Percentiles rank a stretch among this genome's conserved stretches.
phyloP scores from a whole-genome alignment of 2,888 invertebrate genomes.

The Sussaba pulchella region DNA sequence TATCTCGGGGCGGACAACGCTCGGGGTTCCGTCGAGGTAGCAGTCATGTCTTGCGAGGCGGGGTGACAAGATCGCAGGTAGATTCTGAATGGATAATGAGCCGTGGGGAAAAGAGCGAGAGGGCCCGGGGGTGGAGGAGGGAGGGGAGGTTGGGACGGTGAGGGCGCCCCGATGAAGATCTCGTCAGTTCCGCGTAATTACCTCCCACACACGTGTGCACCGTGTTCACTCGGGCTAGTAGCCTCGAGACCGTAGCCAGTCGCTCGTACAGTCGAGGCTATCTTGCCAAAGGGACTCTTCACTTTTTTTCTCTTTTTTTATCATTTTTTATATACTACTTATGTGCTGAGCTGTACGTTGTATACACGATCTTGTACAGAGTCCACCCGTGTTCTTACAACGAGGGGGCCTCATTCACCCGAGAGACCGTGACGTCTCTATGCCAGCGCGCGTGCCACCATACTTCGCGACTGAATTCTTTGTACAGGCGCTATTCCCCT shows the following conservation, averaged over 20 bases:
- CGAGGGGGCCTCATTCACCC: constrained; percentile 59
- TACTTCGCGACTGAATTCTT: constrained; percentile 25
- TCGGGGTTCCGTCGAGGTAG: constrained; percentile 50
- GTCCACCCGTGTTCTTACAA: constrained; percentile 63
- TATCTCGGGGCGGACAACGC: constrained; percentile 61
- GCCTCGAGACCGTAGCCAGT: constrained; percentile 42
- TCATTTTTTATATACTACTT: constrained; percentile 41
- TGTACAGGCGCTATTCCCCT: constrained; percentile 39
- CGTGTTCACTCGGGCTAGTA: constrained; percentile 33
- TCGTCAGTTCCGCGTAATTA: constrained; percentile 80
- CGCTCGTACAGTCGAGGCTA: constrained; percentile 41
- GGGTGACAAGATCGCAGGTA: constrained; percentile 76
- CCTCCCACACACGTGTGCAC: constrained; percentile 72
- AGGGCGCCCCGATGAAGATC: constrained; percentile 75
- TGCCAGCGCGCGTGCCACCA: constrained; percentile 58
- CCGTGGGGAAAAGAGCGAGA: constrained; percentile 43
- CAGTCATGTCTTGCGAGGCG: constrained; percentile 67
- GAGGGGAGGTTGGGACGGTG: not conserved
- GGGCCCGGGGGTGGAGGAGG: not conserved
- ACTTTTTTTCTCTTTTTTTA: constrained; percentile 37
- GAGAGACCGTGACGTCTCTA: constrained; percentile 64
- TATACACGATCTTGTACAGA: constrained; percentile 57
- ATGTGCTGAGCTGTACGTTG: constrained; percentile 54
- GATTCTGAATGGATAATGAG: constrained; percentile 78
- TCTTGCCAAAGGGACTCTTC: constrained; percentile 56